Evolutionary conservation across 2,113 vertebrate genomes (phyloP), one percentile per base, ranked within the genome.

Genomic region (Aleadryas rufinucha): DNA sequence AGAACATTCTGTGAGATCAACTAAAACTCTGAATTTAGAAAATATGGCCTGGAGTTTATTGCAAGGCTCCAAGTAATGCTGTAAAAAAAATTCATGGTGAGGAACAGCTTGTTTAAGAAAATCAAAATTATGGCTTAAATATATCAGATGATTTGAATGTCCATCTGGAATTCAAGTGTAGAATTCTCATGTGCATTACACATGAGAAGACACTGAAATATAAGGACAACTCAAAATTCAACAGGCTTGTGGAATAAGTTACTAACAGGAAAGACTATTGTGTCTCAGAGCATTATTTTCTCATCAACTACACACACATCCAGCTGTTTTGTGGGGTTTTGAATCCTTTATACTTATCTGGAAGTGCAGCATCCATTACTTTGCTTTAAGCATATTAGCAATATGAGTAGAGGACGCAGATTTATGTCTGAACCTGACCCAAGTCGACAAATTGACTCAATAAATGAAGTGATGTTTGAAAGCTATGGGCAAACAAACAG

Each of bases 331-430:
- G 42, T 8, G 33, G 92, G 39, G 35, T 74, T 94, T 96, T 61
- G 35, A 86, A 77, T 60, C 90, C 87, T 57, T 95, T 95, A 86
- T 63, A 61, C 16, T 92, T 89, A 84, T 71, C 27, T 88, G 72
- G 75, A 97, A 95, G 80, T 71, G 47, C 13, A 95, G 64, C 37
- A 66, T 44, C 90, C 47, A 52, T 95, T 92, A 90, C 65, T 92
- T 95, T 94, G 71, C 79, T 97, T 96, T 76, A 91, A 95, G 86
- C 30, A 44, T 56, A 89, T 91, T 97, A 97, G 23, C 59, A 91
- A 7, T 22, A 69, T 87, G 83, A 77, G 39, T 95, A 18, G 61
- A 90, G 84, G 87, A 93, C 77, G 93, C 37, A 78, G 39, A 85
- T 87, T 87, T 75, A 93, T 80, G 30, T 86, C 84, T 92, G 64